These are phyloP conservation scores for Scalopus aquaticus DNA, from an alignment of 2,113 vertebrate species.

Conservation along the genomic window DNA sequence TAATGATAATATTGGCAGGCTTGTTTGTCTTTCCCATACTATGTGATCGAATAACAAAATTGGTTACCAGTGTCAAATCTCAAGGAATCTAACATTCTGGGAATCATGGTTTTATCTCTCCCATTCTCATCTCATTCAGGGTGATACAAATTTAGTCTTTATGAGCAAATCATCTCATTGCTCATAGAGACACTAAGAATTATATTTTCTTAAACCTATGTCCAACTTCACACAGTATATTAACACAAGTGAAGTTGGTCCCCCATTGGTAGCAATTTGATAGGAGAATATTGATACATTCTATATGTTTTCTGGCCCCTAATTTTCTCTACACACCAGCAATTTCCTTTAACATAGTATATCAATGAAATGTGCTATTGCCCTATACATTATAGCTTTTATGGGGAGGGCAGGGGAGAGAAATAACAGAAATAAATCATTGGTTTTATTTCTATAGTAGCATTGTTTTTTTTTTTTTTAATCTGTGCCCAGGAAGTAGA, in stretches of 20 bases:
- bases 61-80: background rate
- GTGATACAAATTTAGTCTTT: background rate
- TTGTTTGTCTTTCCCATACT: background rate
- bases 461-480: background rate
- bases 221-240: background rate
- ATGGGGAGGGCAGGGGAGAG: background rate
- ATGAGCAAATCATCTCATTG: background rate
- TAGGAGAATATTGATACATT: background rate
- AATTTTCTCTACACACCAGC: background rate
- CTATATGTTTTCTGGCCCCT: background rate
- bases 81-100: background rate
- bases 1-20: background rate
- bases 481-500: background rate
- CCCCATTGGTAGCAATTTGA: background rate
- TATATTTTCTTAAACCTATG: background rate
- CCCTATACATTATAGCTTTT: background rate
- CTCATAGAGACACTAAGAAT: background rate
- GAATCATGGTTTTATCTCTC: background rate
- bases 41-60: background rate
- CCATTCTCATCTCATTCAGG: background rate
- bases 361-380: background rate
- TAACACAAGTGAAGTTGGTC: too few species aligned
- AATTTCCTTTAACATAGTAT: background rate
- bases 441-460: background rate
- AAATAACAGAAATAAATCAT: background rate